Evolutionary conservation across 2,113 vertebrate species (phyloP).

Genomic region (Eurystomus gularis): DNA sequence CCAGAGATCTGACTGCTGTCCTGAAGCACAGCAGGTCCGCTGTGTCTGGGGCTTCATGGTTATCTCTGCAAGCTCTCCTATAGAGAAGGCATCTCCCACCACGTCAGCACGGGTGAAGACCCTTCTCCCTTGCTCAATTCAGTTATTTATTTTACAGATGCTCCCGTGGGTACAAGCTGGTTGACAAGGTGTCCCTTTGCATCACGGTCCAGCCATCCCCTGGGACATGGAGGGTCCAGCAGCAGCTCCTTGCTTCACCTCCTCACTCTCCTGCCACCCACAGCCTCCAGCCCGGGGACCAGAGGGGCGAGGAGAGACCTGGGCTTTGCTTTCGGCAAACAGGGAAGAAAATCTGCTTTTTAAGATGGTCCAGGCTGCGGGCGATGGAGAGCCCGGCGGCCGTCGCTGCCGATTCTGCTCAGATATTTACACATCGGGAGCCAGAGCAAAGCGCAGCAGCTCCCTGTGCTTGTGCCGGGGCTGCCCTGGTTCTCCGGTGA

Average conservation of each 20-base stretch:
- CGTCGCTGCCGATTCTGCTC: accelerated
- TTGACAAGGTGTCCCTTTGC: not conserved
- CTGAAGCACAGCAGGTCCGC: not conserved
- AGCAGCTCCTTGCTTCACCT: not conserved
- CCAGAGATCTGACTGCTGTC: not conserved
- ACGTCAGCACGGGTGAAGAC: not conserved
- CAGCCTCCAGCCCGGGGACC: not conserved
- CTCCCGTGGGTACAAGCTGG: accelerated
- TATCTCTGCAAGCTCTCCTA: accelerated
- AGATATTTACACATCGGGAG: not conserved
- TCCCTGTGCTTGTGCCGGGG: not conserved
- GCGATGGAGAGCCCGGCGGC: accelerated
- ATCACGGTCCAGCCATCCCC: accelerated
- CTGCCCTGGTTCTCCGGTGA: accelerated
- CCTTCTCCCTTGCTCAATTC: not conserved
- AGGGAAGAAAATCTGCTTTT: not conserved
- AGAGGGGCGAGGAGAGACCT: accelerated
- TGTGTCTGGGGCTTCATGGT: accelerated
- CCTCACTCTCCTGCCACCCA: not conserved
- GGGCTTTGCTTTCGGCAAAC: not conserved
- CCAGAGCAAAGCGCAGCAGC: not conserved
- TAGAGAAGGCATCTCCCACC: not conserved
- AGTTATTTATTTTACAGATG: not conserved
- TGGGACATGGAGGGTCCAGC: not conserved
- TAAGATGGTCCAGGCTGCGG: too few relatives aligned